Base-by-base conservation (phyloP, 2,888 invertebrate genomes). In the Caenorhabditis sp. region DNA sequence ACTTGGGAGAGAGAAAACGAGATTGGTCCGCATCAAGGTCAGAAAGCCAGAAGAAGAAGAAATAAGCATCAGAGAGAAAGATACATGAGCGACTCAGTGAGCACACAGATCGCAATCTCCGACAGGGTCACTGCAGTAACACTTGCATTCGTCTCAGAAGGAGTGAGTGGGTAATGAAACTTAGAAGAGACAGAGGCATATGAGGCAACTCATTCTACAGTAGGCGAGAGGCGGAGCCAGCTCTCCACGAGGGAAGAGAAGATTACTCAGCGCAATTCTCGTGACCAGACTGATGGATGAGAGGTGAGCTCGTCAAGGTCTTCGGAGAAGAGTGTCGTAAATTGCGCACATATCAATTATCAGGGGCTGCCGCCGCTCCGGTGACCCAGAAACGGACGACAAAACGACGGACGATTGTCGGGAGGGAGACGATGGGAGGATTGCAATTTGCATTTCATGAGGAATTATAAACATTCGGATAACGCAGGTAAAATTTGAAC, bases 341-440 rank as follows among this genome's bases (percentile, higher is more conserved):
- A 76, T 68, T 66, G 58, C 68, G 59, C 70, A 70, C 69, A 69
- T 77, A 77, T 77, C 69, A 77, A 77, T 70, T 77, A 69, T 77
- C 77, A 77, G 77, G 63, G 47, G 69, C 61, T 44, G 58, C 66
- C 74, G 70, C 70, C 75, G 81, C 69, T 81, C 81, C 69, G 66
- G 76, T 76, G 70, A 82, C 81, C 70, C 51, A 75, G 76, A 70
- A 70, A 63, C 70, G 61, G 68, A 63, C 69, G 74, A 59, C 61
- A 56, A 38, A 69, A 68, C 28, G 61, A 26, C 68, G 69, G n/a
- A 38, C 77, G 69, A 69, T 76, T 68, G 69, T 51, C 49, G 69
- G 28, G 51, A 47, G 47, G 44, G 44, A 16, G 28, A 7, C 14
- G 24, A 54, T n/a, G 24, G 47, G 24, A 58, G 54, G 59, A 47